phyloP scores from a whole-genome alignment of 2,113 vertebrate genomes.

The Erythrocercus mccallii region DNA sequence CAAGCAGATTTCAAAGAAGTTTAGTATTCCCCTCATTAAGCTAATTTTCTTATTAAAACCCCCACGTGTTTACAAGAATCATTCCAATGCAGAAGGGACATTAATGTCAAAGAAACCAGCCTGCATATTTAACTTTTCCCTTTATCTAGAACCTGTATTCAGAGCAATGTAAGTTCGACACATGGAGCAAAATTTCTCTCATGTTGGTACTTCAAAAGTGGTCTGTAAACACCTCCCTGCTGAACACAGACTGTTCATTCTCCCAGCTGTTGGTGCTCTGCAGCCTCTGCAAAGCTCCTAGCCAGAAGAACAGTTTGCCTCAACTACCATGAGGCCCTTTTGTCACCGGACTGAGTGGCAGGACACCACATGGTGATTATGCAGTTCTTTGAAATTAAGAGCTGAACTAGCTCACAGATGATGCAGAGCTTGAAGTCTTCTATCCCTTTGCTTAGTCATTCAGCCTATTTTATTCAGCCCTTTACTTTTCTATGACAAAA shows the following conservation, averaged over 20 bases:
- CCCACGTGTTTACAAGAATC: not conserved
- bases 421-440: not conserved
- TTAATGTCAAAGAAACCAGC: not conserved
- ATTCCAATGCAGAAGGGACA: not conserved
- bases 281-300: not conserved
- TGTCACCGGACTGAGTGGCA: not conserved
- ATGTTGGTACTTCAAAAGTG: fast-evolving
- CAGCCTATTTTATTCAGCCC: not conserved
- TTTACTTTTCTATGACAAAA: not conserved
- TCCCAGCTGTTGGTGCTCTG: not conserved
- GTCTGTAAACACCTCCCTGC: not conserved
- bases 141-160: not conserved
- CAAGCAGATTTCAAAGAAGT: not conserved
- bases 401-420: not conserved
- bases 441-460: not conserved
- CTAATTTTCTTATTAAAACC: not conserved
- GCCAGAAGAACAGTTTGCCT: not conserved
- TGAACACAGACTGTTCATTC: not conserved
- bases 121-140: not conserved
- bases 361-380: not conserved
- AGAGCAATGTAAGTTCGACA: fast-evolving
- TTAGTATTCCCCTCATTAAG: not conserved
- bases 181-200: not conserved
- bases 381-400: not conserved
- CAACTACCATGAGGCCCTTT: not conserved